Base-by-base conservation (phyloP, 2,113 vertebrate genomes). In the Pygoscelis adeliae region DNA sequence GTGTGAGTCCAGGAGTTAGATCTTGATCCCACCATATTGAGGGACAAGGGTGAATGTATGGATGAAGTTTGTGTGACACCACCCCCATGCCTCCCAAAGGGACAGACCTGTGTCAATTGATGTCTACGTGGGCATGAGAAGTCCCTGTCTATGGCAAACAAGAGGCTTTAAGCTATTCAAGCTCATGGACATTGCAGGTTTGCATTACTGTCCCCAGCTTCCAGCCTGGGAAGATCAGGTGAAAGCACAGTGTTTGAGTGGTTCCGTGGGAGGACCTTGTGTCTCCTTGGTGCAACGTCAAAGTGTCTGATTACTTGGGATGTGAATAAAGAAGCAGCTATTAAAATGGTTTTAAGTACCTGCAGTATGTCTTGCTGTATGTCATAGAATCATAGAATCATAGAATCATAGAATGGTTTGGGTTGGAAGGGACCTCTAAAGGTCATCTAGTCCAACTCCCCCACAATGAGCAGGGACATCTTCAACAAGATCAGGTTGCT, bases 21-120 rank as follows among this genome's bases (percentile, higher is more conserved):
- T 53, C 36, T 25, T 12, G 10, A 16, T 32, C 5, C 30, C 65
- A 8, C 29, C 14, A 1, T 5, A 5, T 53, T 1, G 25, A 77
- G 56, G 15, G 42, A 27, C 16, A 7, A 30, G 46, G 44, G 44
- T 16, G 44, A 46, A 25, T 0, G 3, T 8, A 11, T 0, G 5
- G 56, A 2, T 50, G 52, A 12, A 9, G 10, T 13, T 25, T 19
- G 44, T 27, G 44, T 10, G 46, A 17, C 15, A 3, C 29, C 46
- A 15, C 38, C n/a, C 50, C 46, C 25, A 3, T 21, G 50, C 42
- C 36, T 44, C 58, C 32, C 30, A 5, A 4, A 59, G 30, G 44
- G 44, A 29, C 29, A 15, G 44, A 16, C 26, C 8, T 5, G 3
- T 20, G 32, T 25, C 38, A 10, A 1, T 1, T 6, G 10, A 15